A percentile compares a stretch with the other conserved stretches of the same genome.
phyloP scores from a whole-genome alignment of 2,797 vertebrate genomes.

The Garrulus glandarius region DNA sequence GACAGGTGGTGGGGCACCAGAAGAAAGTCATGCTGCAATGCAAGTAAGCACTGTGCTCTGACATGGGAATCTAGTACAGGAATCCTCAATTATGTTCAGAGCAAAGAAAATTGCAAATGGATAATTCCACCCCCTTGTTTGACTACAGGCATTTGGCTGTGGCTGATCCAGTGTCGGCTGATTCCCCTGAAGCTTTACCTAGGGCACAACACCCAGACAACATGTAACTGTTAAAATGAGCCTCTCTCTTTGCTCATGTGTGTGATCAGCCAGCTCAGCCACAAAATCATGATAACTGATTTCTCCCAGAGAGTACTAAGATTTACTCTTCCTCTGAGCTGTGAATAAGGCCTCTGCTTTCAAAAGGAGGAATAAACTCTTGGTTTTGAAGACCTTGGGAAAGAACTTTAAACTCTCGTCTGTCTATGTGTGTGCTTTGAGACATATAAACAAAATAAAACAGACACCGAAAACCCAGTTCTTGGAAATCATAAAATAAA shows the following conservation, averaged over 20 bases:
- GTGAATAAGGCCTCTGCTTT: not conserved
- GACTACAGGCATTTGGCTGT: not conserved
- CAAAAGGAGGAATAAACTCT: not conserved
- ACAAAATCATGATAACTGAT: not conserved
- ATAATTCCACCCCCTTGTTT: not conserved
- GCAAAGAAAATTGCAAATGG: not conserved
- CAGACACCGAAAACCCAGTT: not conserved
- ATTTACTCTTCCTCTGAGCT: not conserved
- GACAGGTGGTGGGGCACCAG: not conserved
- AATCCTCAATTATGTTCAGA: not conserved
- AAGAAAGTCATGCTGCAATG: not conserved
- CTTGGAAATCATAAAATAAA: not conserved
- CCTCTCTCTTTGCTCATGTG: not conserved
- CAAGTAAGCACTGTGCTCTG: rapidly evolving
- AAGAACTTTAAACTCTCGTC: not conserved
- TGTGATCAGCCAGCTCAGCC: rapidly evolving
- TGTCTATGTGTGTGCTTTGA: not conserved
- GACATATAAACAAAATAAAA: not conserved
- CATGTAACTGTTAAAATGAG: rapidly evolving
- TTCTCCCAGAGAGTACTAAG: not conserved
- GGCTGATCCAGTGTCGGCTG: not conserved
- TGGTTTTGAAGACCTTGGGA: not conserved
- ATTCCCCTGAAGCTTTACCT: not conserved
- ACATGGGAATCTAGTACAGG: not conserved
- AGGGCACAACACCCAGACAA: not conserved